Percentiles rank a stretch among this genome's conserved stretches.
Conservation (phyloP, 2,888 invertebrate genomes). For the Epinotia bilunana region DNA sequence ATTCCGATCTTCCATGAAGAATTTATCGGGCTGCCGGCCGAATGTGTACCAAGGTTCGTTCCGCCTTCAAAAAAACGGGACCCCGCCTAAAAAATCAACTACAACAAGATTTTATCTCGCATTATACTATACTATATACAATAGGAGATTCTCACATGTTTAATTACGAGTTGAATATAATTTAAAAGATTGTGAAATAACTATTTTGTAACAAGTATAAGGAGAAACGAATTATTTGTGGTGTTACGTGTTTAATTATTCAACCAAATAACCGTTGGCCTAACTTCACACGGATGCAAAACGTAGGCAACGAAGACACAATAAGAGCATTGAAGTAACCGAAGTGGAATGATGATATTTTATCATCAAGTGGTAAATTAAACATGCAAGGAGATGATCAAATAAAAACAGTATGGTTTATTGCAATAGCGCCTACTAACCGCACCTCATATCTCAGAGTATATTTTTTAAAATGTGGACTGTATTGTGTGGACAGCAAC, state of each 20-base stretch:
- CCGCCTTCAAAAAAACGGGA: conserved; percentile 8
- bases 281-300: conserved; percentile 33
- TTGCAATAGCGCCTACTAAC: conserved; percentile 49
- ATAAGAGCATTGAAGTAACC: conserved; percentile 29
- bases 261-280: conserved; percentile 10
- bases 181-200: conserved; percentile 8
- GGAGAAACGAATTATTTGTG: not conserved
- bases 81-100: conserved; percentile 11
- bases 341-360: conserved; percentile 32
- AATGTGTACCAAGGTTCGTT: conserved; percentile 22
- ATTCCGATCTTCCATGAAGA: conserved; percentile 29
- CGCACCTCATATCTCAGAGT: conserved; percentile 30
- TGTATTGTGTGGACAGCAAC: conserved; percentile 1
- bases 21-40: conserved; percentile 2
- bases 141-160: conserved; percentile 31
- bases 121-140: conserved; percentile 21
- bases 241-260: conserved; percentile 21
- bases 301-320: conserved; percentile 29
- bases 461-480: not conserved
- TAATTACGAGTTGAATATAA: conserved; percentile 26
- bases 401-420: conserved; percentile 48
- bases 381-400: conserved; percentile 39
- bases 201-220: conserved; percentile 14
- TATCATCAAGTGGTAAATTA: conserved; percentile 24
- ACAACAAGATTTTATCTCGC: conserved; percentile 21